Evolutionary conservation across 2,113 vertebrate species (phyloP), one percentile per base, ranked within the genome.

Genomic region (Pandion haliaetus): DNA sequence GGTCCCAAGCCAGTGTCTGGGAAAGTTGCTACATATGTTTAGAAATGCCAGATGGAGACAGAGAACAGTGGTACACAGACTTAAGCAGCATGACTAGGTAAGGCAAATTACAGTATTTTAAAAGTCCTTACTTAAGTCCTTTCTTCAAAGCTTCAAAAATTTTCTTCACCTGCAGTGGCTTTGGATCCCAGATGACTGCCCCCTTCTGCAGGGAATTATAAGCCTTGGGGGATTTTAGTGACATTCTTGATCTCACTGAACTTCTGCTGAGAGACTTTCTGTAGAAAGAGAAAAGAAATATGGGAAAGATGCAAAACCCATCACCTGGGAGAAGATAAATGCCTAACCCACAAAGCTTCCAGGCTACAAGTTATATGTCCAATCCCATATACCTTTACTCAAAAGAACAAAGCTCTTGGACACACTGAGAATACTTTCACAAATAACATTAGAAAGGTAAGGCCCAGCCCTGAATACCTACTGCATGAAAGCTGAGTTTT

Each of bases 131-230:
- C 99, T 98, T 99, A 80, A 54, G 98, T 93, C 99, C 99, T 97
- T 98, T 99, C 91, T 99, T 98, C 90, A 99, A 97, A 8, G 99
- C 99, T 85, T 99, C 99, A 88, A 99, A 99, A 94, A 99, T 98
- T 91, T 95, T 98, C 98, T 99, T 99, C 90, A 99, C 99, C 87
- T 99, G 98, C 85, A 99, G 98, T 0, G 99, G 99, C 97, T 99
- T 98, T 78, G 98, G 98, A 21, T 98, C 99, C 89, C 97, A 96
- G 76, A 98, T 59, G 18, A 97, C 97, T 0, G 97, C 62, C 15
- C 96, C 98, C 91, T 98, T 98, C 86, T 97, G 97, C 79, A 99
- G 96, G 10, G 98, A 98, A 25, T 97, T 88, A 2, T 99, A 98
- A 36, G 92, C 98, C 95, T 98, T 99, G 97, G 98, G 95, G 45